Evolutionary conservation across 2,797 vertebrate genomes (phyloP), one percentile per base, ranked within the genome.

Genomic region (Smutsia temminckii): DNA sequence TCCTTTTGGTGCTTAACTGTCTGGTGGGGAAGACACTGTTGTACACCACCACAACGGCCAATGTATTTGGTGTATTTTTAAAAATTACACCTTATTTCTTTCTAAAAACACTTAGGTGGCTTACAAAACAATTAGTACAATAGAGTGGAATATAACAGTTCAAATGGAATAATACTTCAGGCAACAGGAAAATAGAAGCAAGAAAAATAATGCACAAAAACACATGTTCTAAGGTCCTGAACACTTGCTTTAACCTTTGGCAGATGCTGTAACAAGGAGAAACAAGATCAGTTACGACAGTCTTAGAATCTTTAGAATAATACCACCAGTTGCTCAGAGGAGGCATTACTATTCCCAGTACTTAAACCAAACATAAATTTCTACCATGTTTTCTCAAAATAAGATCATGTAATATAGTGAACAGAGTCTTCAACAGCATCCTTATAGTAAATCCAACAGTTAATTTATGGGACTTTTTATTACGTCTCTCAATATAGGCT

Each of bases 121-220:
- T 94, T 69, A 77, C 27, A 34, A 85, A 83, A 59, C 64, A 40
- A 32, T 32, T 46, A 42, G n/a, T 69, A n/a, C 40, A 89, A 77
- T 29, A n/a, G 71, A 66, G 71, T 7, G 5, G 7, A 69, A 79
- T 32, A 61, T 49, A 68, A 87, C n/a, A 78, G 75, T 49, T 81
- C 66, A 93, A 83, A 68, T 89, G 51, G 59, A 40, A 68, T 75
- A 40, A 68, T 75, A 83, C 37, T n/a, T 83, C 6, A 17, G 49
- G 32, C 57, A 81, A 88, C 71, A 83, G 8, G 20, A 93, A 88
- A 88, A 74, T 21, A 57, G 55, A 72, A 79, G 25, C 64, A 61
- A 89, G 86, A 78, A 89, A 91, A 88, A 49, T 81, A 71, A 64
- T 74, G 68, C 77, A 74, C 75, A 81, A 53, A 80, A 51, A 88